Base-by-base conservation (phyloP, 2,113 vertebrate species). In the Coptodon rendalli region DNA sequence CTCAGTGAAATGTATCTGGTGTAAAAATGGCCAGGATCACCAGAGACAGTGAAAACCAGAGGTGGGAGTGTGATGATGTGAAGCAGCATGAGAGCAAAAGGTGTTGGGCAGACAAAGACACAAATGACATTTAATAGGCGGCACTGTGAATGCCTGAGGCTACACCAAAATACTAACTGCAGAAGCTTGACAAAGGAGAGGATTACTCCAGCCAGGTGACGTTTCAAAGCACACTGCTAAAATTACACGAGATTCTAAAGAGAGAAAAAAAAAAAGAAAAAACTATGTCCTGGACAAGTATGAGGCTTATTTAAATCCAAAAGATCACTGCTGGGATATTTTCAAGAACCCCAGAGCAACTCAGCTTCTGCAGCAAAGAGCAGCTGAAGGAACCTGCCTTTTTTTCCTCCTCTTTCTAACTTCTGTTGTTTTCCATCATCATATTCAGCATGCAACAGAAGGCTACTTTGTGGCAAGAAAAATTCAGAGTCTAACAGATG, bases 261-360 rank as follows among this genome's bases (percentile, higher is more conserved):
- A 50, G 57, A 2, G 0, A 1, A 2, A 31, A 1, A 19, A n/a
- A 48, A 19, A 19, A 0, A 5, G 1, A 1, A 6, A 34, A 36
- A 50, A 31, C 24, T 50, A 19, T 78, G 43, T 31, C 9, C 16
- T 4, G 16, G 11, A 48, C 27, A 31, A 50, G 71, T 50, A 50
- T 50, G 24, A 11, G 6, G 43, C 43, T 27, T n/a, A 78, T 48
- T 50, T 78, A 7, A 78, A 50, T 2, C 9, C 43, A 48, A 50
- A 17, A 76, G 68, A 73, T 45, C 40, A 48, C 40, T 48, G 40
- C 68, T 73, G 22, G 40, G 68, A 27, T 48, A 73, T 73, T 73
- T 73, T 45, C 24, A 73, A 73, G 9, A 48, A 27, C 40, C 9
- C 22, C 22, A 73, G 22, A 73, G 22, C 40, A 73, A 73, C 22